Percentiles rank a stretch among this genome's conserved stretches.
Conservation (phyloP, 2,797 vertebrate species). For the Macroramphosus scolopax region DNA sequence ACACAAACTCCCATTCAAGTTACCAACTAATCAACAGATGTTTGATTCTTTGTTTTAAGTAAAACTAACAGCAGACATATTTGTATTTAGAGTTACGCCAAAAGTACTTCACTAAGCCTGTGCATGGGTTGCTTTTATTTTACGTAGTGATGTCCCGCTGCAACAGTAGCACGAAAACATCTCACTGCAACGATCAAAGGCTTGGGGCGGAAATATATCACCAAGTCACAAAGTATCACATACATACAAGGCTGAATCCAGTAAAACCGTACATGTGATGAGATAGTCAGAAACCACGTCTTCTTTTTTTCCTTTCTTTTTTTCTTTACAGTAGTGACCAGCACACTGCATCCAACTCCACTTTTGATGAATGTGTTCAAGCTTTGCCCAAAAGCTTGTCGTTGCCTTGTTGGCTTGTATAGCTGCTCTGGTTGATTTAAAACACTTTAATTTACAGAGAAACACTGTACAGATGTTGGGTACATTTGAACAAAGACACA, state of each 20-base stretch:
- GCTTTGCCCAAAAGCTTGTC: constrained; percentile 47
- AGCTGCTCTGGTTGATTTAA: constrained; percentile 47
- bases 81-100: constrained; percentile 60
- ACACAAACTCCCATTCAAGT: constrained; percentile 56
- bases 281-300: constrained; percentile 40
- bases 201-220: constrained; percentile 61
- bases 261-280: constrained; percentile 56
- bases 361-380: constrained; percentile 41
- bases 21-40: constrained; percentile 52
- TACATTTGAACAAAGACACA: constrained; percentile 61
- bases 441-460: constrained; percentile 61
- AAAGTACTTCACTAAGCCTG: constrained; percentile 64
- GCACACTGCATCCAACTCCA: constrained; percentile 62
- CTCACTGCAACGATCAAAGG: constrained; percentile 68
- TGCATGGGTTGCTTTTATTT: constrained; percentile 59
- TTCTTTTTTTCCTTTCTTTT: too few relatives aligned
- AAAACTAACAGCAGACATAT: constrained; percentile 62
- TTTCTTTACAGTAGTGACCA: constrained; percentile 67
- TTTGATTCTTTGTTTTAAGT: constrained; percentile 53
- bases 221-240: constrained; percentile 66
- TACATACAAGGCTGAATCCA: constrained; percentile 54
- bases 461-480: constrained; percentile 75
- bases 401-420: constrained; percentile 29
- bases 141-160: constrained; percentile 47
- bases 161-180: constrained; percentile 71